A percentile compares a stretch with the other conserved stretches of the same genome.
These are phyloP conservation scores for Atrichornis clamosus DNA, from an alignment of 2,113 vertebrate genomes.

Conservation along the genomic window DNA sequence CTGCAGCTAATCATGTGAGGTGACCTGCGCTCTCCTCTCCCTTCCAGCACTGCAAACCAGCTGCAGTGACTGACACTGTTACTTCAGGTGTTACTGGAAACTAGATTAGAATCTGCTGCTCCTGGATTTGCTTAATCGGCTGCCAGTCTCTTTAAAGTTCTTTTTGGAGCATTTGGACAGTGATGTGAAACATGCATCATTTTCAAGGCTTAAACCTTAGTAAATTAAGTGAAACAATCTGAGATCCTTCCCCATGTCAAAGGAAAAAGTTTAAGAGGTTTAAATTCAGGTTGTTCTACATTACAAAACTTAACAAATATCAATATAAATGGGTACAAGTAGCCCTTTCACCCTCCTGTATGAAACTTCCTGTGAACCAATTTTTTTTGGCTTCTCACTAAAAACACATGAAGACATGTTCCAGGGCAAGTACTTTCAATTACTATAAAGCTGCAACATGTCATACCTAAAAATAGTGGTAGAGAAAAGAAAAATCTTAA, in stretches of 20 bases:
- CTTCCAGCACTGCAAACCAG: not conserved
- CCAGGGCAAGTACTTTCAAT: not conserved
- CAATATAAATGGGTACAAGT: not conserved
- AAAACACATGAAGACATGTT: constrained; percentile 6
- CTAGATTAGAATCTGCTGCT: not conserved
- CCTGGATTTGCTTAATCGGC: not conserved
- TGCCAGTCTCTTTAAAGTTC: not conserved
- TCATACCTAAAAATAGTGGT: not conserved
- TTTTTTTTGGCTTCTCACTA: constrained; percentile 26
- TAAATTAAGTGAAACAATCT: not conserved
- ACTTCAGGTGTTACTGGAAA: not conserved
- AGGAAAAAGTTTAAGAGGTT: not conserved
- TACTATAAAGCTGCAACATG: constrained; percentile 18
- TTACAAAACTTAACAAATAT: constrained; percentile 11
- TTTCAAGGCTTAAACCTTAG: not conserved
- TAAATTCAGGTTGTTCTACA: not conserved
- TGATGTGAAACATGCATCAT: not conserved
- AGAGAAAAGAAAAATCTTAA: not conserved
- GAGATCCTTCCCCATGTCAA: not conserved
- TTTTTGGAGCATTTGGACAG: not conserved
- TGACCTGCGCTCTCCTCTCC: not conserved
- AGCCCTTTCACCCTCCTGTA: not conserved
- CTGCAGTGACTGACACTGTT: not conserved
- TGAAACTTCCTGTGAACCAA: not conserved
- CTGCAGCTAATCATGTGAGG: not conserved